These are phyloP conservation scores for Uria aalge DNA, from an alignment of 2,113 vertebrate species.

Conservation along the genomic window DNA sequence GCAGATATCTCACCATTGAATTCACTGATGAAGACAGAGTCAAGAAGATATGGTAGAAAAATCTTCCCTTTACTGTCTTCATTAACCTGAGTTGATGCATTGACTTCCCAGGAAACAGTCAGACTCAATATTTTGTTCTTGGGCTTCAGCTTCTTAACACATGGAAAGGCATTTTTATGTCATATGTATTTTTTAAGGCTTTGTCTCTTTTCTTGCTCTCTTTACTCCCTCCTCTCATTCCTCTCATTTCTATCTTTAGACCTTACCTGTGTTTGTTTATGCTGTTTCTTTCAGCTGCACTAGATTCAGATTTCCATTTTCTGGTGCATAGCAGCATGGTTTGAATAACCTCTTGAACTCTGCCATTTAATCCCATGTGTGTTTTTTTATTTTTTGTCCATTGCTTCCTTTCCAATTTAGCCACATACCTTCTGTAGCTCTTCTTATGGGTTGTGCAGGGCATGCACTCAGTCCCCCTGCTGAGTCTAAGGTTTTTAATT, in stretches of 20 bases:
- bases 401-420: neutral
- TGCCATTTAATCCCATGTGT: neutral
- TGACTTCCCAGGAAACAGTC: neutral
- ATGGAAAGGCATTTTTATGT: neutral
- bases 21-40: neutral
- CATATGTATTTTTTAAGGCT: neutral
- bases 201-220: neutral
- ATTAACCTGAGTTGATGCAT: rapidly evolving
- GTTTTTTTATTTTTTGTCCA: neutral
- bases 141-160: neutral
- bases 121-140: neutral
- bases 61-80: neutral
- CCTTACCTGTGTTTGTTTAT: neutral
- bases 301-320: neutral
- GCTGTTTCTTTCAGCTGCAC: neutral
- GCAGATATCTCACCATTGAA: neutral
- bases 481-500: conserved; percentile 27
- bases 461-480: neutral
- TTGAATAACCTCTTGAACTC: neutral
- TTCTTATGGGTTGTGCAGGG: neutral
- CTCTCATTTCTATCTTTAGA: neutral
- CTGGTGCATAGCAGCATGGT: neutral
- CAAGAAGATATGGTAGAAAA: neutral
- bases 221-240: neutral
- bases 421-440: neutral